Base-by-base conservation (phyloP, 1,140 invertebrate genomes). In the Magallana gigas region DNA sequence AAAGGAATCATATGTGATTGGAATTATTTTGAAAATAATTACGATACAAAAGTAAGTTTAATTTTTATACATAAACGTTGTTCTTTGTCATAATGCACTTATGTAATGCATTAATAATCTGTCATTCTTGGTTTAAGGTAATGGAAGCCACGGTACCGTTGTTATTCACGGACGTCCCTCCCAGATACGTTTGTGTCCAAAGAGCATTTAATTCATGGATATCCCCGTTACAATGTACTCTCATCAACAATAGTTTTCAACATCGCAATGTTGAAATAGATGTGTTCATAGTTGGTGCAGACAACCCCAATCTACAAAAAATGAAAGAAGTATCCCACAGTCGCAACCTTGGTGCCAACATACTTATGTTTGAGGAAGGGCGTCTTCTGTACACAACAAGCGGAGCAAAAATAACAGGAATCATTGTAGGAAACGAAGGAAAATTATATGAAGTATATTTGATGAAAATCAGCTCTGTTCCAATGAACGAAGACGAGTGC, bases 361-460 rank as follows among this genome's bases (percentile, higher is more conserved):
- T 76, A 36, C 23, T 48, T 11, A 12, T 29, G 36, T 76, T 76
- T 76, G 68, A 76, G 14, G 36, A 29, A 29, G 23, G 9, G 8
- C 6, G 23, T 9, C 68, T 76, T 76, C 11, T 2, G 23, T 76
- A 29, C 12, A 29, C 68, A 76, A 12, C 68, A 76, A 76, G 23
- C 14, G 23, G 23, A 11, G 14, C 23, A 76, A 36, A 60, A 48
- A 58, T 87, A 3, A 18, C 84, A 12, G 90, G 86, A 48, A 36
- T 89, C n/a, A 80, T 89, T 6, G 59, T 87, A 48, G 85, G 87
- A 80, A 84, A 36, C 59, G 3, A 57, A 2, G 71, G 68, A 7
- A 16, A 36, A 18, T 36, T 59, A 11, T 83, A 87, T 58, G 71
- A 29, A 14, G 89, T 88, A 89, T 90, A 84, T 59, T 83, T 91